phyloP scores from a whole-genome alignment of 2,797 vertebrate genomes.

The Pitangus sulphuratus region DNA sequence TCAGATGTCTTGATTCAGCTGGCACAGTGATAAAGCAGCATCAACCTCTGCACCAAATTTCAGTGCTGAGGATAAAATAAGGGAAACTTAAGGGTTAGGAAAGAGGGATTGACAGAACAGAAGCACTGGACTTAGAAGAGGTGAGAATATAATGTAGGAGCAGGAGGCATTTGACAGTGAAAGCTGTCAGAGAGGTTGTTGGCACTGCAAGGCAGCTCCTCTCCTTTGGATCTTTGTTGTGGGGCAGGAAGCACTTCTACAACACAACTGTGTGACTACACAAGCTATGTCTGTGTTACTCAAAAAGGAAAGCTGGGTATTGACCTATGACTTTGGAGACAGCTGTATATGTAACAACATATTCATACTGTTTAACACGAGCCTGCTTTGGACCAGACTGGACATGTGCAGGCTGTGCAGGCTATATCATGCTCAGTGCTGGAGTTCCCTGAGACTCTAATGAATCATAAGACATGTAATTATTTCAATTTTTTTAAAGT shows the following conservation, averaged over 20 bases:
- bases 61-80: neutral
- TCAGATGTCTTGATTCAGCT: neutral
- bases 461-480: neutral
- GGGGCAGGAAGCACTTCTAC: neutral
- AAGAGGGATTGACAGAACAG: neutral
- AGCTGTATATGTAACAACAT: neutral
- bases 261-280: fast-evolving
- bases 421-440: fast-evolving
- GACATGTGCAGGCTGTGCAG: neutral
- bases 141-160: neutral
- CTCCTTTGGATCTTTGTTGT: neutral
- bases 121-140: neutral
- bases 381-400: neutral
- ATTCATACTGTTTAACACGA: neutral
- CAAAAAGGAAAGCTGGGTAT: neutral
- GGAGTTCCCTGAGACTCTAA: neutral
- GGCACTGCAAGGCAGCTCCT: neutral
- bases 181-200: neutral
- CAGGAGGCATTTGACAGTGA: neutral
- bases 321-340: neutral
- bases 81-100: neutral
- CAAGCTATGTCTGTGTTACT: neutral
- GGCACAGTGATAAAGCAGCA: neutral
- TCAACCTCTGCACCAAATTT: neutral
- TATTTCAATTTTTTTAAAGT: neutral